Base-by-base conservation (phyloP, 2,888 invertebrate genomes). In the Pseudococcus viburni region DNA sequence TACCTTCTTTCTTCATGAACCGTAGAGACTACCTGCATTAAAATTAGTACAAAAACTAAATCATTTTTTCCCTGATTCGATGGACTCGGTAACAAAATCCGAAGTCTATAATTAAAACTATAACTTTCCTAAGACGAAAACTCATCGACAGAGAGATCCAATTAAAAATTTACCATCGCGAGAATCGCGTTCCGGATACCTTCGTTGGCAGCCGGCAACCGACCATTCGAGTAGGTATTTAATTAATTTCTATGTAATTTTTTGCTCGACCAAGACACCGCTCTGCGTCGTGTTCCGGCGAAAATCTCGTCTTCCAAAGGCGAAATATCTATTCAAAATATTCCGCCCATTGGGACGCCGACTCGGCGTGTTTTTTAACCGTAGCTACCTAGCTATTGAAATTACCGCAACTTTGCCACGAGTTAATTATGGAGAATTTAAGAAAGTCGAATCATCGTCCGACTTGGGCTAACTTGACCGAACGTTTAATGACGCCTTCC, bases 31-130 rank as follows among this genome's bases (percentile, higher is more conserved):
- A 33, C 26, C 26, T 3, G 26, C 26, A 33, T 33, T 2, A 33
- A 33, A 33, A 33, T 33, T 33, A 33, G 26, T 33, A 33, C 26
- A 33, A 33, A 33, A 2, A 2, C 26, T 33, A 3, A 33, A 33
- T 3, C 26, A 1, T 33, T 33, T 33, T 33, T 33, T 3, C 26
- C 26, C 26, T 33, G 1, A 33, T 33, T 33, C 26, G 26, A 33
- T 33, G 26, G 26, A 33, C 15, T 51, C 17, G 0, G 51, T 22
- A 64, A 64, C 22, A 12, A 64, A 64, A 64, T 17, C 64, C 64
- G 22, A 22, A 64, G 64, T 64, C 64, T 64, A 64, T 64, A 64
- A 64, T 64, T 64, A 64, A 64, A 64, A 64, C 64, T 64, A 64
- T 22, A 64, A 64, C 64, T 64, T 64, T 22, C 2, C 19, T 33